Base-by-base conservation (phyloP, 2,888 invertebrate genomes). In the Tolmerus cingulatus region DNA sequence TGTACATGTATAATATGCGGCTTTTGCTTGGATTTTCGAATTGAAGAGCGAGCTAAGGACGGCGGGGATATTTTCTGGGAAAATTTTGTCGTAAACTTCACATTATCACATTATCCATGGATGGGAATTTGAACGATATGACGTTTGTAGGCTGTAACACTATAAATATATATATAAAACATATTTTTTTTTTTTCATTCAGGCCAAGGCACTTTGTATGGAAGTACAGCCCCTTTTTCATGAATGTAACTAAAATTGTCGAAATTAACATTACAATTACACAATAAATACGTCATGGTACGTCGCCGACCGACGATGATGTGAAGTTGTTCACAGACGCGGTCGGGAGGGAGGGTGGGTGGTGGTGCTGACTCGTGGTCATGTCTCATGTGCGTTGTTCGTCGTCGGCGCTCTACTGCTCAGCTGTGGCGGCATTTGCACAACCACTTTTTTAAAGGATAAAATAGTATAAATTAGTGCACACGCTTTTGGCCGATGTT, bases 391-490 rank as follows among this genome's bases (percentile, higher is more conserved):
- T 51, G 51, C n/a, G n/a, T 51, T 23, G n/a, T 9, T 57, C 2
- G 14, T 46, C 43, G 43, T 8, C 43, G 43, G 4, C 14, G 9
- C 43, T 46, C 43, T 1, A 16, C 66, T n/a, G 19, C n/a, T n/a
- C 51, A n/a, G n/a, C 19, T 51, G 51, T 51, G 51, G 51, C 51
- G 51, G 79, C 30, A 19, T 77, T 77, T 77, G 37, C 78, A 78
- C 78, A 46, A 81, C 81, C 55, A 81, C 81, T 81, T 81, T 81
- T 81, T 81, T 81, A 66, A n/a, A 81, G 81, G 55, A 81, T 51
- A 23, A 34, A 43, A 81, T 81, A 55, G 46, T 81, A 78, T 78
- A 81, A 81, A 81, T 81, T 51, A 51, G 81, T 81, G 51, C 78
- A 43, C 43, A 78, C 40, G 43, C 40, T 40, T 78, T n/a, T 30